Conservation (phyloP, 2,888 invertebrate species). For the Bombylius major region DNA sequence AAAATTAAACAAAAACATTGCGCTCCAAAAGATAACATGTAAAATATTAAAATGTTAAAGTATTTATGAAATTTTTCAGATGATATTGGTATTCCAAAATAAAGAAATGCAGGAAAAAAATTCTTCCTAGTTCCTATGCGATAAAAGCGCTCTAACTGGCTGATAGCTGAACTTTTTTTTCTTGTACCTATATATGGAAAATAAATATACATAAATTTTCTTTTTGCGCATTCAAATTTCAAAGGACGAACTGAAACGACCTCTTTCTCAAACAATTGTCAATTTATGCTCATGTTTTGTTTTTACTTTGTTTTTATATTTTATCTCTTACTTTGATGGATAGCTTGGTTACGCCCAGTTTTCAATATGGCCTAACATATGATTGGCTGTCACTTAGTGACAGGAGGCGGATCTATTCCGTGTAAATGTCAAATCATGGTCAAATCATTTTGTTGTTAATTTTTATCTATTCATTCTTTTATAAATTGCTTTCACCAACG, state of each 20-base stretch:
- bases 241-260: too few species aligned
- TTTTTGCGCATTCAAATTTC: too few species aligned
- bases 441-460: slow-evolving; percentile 4
- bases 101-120: neutral
- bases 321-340: slow-evolving; percentile 5
- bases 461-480: neutral
- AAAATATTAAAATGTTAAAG: too few species aligned
- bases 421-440: neutral
- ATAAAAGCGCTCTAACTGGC: slow-evolving; percentile 18
- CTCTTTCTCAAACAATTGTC: too few species aligned
- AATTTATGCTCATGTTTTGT: too few species aligned
- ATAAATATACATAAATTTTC: too few species aligned
- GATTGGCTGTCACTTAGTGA: slow-evolving; percentile 21
- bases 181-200: neutral
- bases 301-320: too few species aligned
- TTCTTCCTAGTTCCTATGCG: slow-evolving; percentile 10
- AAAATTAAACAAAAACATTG: too few species aligned
- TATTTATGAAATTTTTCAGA: too few species aligned
- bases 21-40: too few species aligned
- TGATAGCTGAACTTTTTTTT: slow-evolving; percentile 17
- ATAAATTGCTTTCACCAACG: neutral
- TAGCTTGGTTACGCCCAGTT: slow-evolving; percentile 22
- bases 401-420: slow-evolving; percentile 19
- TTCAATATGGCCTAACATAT: slow-evolving; percentile 28
- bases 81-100: too few species aligned